phyloP scores from a whole-genome alignment of 2,888 invertebrate genomes.

The Pharmacophagus antenor region DNA sequence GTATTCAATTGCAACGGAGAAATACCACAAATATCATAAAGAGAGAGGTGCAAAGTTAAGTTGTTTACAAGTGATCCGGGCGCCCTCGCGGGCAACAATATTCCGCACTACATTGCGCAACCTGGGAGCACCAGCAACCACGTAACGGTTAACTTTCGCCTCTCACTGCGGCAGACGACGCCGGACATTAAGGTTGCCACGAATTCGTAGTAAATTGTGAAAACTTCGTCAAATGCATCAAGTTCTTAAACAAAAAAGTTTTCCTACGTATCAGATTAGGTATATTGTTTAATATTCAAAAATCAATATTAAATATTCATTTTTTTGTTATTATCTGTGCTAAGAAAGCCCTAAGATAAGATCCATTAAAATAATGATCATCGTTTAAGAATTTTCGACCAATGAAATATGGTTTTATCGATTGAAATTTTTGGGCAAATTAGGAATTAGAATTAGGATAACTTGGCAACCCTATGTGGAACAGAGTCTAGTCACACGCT shows the following conservation, averaged over 20 bases:
- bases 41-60: conserved; percentile 32
- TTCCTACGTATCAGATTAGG: background rate
- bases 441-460: background rate
- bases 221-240: background rate
- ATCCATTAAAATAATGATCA: too few relatives aligned
- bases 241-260: too few relatives aligned
- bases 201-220: background rate
- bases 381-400: too few relatives aligned
- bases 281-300: background rate
- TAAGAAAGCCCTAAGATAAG: too few relatives aligned
- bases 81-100: conserved; percentile 35
- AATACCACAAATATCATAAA: conserved; percentile 20
- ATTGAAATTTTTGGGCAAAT: background rate
- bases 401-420: too few relatives aligned
- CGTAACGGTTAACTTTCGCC: conserved; percentile 57
- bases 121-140: conserved; percentile 38
- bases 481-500: conserved; percentile 40
- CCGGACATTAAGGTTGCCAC: conserved; percentile 33
- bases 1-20: conserved; percentile 5
- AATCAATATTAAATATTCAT: background rate
- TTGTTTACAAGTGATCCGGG: conserved; percentile 25
- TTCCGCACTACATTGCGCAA: conserved; percentile 50
- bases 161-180: conserved; percentile 54
- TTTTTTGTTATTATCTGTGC: too few relatives aligned
- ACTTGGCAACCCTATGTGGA: conserved; percentile 15